Conservation (phyloP, 1,140 invertebrate genomes). For the Neocloeon triangulifer region DNA sequence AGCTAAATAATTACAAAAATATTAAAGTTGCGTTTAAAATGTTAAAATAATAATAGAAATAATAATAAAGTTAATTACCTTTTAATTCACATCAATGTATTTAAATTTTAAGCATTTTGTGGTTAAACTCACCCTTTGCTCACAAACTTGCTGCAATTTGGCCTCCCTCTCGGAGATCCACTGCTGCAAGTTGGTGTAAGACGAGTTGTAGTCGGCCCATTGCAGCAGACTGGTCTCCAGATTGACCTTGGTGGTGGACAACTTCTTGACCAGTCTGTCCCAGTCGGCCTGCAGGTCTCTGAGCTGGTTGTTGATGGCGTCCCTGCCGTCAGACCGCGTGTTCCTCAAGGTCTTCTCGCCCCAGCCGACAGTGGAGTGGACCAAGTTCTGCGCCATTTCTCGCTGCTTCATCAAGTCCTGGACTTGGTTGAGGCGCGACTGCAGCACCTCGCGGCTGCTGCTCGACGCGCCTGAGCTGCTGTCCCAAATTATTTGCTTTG, state of each 20-base stretch:
- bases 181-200: slow-evolving; percentile 72
- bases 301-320: slow-evolving; percentile 65
- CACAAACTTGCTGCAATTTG: slow-evolving; percentile 80
- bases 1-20: no score
- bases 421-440: slow-evolving; percentile 48
- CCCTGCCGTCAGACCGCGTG: slow-evolving; percentile 69
- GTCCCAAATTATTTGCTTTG: slow-evolving; percentile 56
- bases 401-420: slow-evolving; percentile 54
- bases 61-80: no score
- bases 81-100: no score
- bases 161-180: slow-evolving; percentile 90
- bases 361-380: slow-evolving; percentile 74
- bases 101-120: no score
- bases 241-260: slow-evolving; percentile 78
- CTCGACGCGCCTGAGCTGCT: slow-evolving; percentile 55
- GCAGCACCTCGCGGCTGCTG: slow-evolving; percentile 61
- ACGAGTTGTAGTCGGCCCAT: slow-evolving; percentile 89
- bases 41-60: no score
- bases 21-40: no score
- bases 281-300: slow-evolving; percentile 83
- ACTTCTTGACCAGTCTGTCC: slow-evolving; percentile 76
- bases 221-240: slow-evolving; percentile 76
- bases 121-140: slow-evolving; percentile 35
- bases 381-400: slow-evolving; percentile 74
- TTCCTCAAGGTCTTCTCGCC: slow-evolving; percentile 79